Evolutionary conservation across 1,140 invertebrate species (phyloP), one percentile per base, ranked within the genome.

Genomic region (Metopolophium dirhodum): DNA sequence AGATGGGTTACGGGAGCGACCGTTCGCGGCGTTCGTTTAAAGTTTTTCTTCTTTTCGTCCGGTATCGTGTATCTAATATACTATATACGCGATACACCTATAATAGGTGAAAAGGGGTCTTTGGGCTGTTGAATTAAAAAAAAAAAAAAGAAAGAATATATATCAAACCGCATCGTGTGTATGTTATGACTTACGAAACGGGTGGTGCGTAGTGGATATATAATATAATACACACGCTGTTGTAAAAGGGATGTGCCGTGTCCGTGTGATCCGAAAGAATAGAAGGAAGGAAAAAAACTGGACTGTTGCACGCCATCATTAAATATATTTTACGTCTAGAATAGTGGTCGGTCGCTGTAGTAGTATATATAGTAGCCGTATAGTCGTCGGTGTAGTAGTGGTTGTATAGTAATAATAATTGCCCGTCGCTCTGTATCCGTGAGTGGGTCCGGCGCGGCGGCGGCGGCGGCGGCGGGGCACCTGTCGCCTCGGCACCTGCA

Each of bases 401-500:
- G 47, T 30, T 51, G 61, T 77, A 77, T 77, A 77, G 61, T 77
- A 77, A 77, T 77, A 77, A 49, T 30, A 82, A 49, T 91, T 49
- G 91, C 35, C 91, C 35, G 82, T 37, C 47, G 41, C 41, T 47
- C 30, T 6, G 41, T 45, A 49, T 91, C 57, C 41, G 49, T 54
- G 77, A 92, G 91, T 51, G 35, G 82, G 91, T 93, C 91, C 49
- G 77, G 35, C 14, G 61, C n/a, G 18, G 54, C 49, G 77, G 87
- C 47, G 87, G n/a, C n/a, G n/a, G 49, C 35, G 87, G 87, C 47
- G 87, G 86, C 68, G 41, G 91, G 49, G 77, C 91, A 93, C 91
- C 91, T 93, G 91, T 93, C 91, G 91, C 82, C 49, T 20, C 82
- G 82, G 82, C 91, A 93, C 91, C 91, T 93, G 91, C 91, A 92